Evolutionary conservation across 2,113 vertebrate species (phyloP), one percentile per base, ranked within the genome.

Genomic region (Parus major): DNA sequence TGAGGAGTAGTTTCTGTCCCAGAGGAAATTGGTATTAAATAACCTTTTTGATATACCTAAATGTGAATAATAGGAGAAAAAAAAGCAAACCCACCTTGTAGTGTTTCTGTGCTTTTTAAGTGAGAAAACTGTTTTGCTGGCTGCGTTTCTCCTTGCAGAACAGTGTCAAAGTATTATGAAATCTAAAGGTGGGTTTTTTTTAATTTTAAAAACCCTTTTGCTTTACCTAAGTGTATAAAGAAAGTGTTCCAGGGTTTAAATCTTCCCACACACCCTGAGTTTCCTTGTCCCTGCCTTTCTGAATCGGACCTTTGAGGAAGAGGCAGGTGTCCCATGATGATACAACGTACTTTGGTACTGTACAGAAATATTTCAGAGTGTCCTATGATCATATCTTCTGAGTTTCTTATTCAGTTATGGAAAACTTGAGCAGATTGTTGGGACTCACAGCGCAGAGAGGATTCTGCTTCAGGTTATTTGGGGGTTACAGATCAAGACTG

Each of bases 401-500:
- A 1, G 13, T 82, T 94, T 73, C 64, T 71, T 15, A 9, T 46
- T 55, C 63, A 52, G 44, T 50, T n/a, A 18, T 75, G 69, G 56
- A 52, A 78, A 88, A 60, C 31, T n/a, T 65, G 39, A 68, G 47
- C 15, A 22, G 66, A 39, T 44, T 10, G 17, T 78, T 35, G 22
- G 41, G 59, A 18, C 0, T 11, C 41, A 21, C 0, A 1, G 24
- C 28, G 46, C 23, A 72, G 78, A 66, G 29, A 52, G 47, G 69
- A 79, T 87, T 65, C 79, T 92, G 44, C 17, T 46, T 88, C 71
- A 41, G 27, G 52, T 83, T 92, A 23, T 60, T 70, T 8, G 4
- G 27, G 29, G 66, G 50, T 93, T 83, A 64, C 72, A 35, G 96
- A 81, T 95, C 85, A 95, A 96, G 95, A 96, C 96, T 96, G 93